Base-by-base conservation (phyloP, 2,797 vertebrate genomes). In the Fratercula arctica region DNA sequence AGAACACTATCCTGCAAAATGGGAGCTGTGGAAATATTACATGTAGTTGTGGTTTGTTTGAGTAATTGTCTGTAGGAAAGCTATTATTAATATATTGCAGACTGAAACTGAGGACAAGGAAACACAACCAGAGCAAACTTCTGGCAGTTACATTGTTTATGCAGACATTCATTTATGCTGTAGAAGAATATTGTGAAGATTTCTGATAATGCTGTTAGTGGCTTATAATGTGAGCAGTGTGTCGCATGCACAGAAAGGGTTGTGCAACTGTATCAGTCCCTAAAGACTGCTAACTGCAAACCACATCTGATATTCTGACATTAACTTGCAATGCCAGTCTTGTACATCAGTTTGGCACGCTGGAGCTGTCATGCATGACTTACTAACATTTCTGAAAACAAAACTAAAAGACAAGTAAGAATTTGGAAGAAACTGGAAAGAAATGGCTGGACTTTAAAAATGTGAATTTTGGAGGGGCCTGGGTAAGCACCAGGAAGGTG, bases 1-100 rank as follows among this genome's bases (percentile, higher is more conserved):
- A 94, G 85, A 95, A 85, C 13, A 33, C 37, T 81, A 64, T 56
- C 68, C 70, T 78, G 66, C 31, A 91, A 93, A 95, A 96, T 35
- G 87, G 17, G 9, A 89, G n/a, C 70, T 87, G 39, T 39, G 17
- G 73, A 96, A 91, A 90, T 95, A 83, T 31, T 90, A 26, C 33
- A 70, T 8, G 39, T 85, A 85, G 68, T 48, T 95, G 63, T 69
- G 63, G 39, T 56, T 96, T 64, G 12, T 89, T 90, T 89, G 50
- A 95, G 67, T 80, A 93, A 94, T 91, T 89, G 28, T 86, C 31
- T 78, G 74, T 56, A 51, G 37, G 68, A 95, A 72, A 19, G 56
- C 39, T 82, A 24, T 83, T 95, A 89, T 76, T 96, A 89, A 28
- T 29, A 53, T 83, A 90, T 68, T 81, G 60, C n/a, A 80, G 64